phyloP scores from a whole-genome alignment of 2,113 vertebrate genomes.

The Tachuris rubrigastra region DNA sequence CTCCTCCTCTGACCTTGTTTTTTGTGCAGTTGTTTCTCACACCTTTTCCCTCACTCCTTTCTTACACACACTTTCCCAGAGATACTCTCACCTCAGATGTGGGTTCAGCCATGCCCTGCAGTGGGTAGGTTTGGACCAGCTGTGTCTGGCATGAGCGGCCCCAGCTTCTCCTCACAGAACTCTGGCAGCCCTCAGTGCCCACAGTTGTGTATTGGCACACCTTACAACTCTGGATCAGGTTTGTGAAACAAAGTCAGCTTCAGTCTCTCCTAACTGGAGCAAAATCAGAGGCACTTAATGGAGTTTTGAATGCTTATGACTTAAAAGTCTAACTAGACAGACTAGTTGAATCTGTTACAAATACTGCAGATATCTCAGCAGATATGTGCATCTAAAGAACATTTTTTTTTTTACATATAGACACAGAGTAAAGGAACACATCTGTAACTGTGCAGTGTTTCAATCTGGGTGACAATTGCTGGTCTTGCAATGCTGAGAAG shows the following conservation, averaged over 20 bases:
- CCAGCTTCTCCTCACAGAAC: not conserved
- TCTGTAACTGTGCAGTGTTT: not conserved
- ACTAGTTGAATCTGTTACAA: not conserved
- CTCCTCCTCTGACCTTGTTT: not conserved
- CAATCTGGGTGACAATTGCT: not conserved
- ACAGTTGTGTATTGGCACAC: too few species aligned
- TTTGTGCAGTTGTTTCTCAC: not conserved
- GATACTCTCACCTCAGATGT: fast-evolving
- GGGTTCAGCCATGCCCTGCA: not conserved
- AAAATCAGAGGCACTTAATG: not conserved
- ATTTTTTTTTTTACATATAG: not conserved
- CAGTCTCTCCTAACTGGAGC: not conserved
- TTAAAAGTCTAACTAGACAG: not conserved
- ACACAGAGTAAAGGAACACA: not conserved
- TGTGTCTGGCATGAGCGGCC: not conserved
- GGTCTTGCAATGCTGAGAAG: not conserved
- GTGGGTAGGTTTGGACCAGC: not conserved
- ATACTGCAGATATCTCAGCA: not conserved
- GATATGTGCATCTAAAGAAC: not conserved
- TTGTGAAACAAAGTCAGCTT: not conserved
- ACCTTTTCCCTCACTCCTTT: not conserved
- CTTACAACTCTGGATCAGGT: too few species aligned
- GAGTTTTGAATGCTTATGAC: not conserved
- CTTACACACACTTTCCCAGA: fast-evolving
- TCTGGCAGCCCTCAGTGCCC: not conserved